Percentiles rank a stretch among this genome's conserved stretches.
phyloP scores from a whole-genome alignment of 37 sponge, comb jelly and placozoan genomes.

The Chondrilla cf. caribensis region DNA sequence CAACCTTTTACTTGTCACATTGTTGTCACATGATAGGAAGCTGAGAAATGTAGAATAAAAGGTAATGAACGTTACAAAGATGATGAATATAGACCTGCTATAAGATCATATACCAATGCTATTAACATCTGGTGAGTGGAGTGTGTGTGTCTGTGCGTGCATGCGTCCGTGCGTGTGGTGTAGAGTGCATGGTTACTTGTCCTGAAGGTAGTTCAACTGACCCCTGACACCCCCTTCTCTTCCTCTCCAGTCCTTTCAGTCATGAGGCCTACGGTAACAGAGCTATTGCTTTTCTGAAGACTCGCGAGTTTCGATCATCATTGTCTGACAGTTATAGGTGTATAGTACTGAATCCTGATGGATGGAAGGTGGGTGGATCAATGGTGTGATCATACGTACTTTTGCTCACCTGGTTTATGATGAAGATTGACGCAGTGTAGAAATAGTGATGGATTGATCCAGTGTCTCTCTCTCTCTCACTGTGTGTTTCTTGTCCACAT shows the following conservation, averaged over 20 bases:
- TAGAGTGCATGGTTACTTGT: too few relatives aligned
- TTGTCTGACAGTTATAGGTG: constrained; percentile 42
- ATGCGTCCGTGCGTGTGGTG: too few relatives aligned
- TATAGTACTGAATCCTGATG: constrained; percentile 29
- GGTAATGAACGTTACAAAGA: not conserved
- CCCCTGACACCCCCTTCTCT: too few relatives aligned
- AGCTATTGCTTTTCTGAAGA: constrained; percentile 22
- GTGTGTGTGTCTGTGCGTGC: too few relatives aligned
- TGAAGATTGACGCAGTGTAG: too few relatives aligned
- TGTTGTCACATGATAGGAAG: not conserved
- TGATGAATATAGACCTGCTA: not conserved
- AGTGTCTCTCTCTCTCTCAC: too few relatives aligned
- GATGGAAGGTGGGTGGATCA: not conserved
- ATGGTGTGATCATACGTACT: not conserved
- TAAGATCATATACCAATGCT: not conserved
- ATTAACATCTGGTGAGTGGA: constrained; percentile 18
- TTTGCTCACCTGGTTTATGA: not conserved
- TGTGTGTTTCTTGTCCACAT: too few relatives aligned
- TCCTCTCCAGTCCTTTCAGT: constrained; percentile 51
- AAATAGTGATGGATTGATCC: too few relatives aligned
- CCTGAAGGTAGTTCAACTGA: too few relatives aligned
- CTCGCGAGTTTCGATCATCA: constrained; percentile 28
- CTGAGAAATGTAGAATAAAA: not conserved
- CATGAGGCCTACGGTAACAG: constrained; percentile 38
- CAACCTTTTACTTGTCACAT: too few relatives aligned